A percentile compares a stretch with the other conserved stretches of the same genome.
Evolutionary conservation across 2,888 invertebrate genomes (phyloP).

Genomic region (Nebria brevicollis): DNA sequence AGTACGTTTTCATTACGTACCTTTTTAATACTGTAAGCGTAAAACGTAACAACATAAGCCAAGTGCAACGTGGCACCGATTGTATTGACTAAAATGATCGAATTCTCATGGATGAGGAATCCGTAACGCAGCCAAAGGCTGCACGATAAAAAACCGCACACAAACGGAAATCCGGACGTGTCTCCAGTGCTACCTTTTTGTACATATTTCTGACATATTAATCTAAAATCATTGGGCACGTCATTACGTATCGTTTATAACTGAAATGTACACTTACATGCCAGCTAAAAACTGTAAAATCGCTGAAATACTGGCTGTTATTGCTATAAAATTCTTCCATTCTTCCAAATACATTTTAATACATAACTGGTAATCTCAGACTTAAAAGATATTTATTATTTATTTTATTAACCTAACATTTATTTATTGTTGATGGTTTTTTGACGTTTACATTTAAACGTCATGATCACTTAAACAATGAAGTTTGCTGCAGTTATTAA

Average conservation of each 20-base stretch:
- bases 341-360: conserved; percentile 59
- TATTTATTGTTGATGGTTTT: conserved; percentile 28
- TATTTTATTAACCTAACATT: conserved; percentile 24
- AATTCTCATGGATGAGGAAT: conserved; percentile 74
- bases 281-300: conserved; percentile 87
- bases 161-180: conserved; percentile 79
- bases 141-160: conserved; percentile 80
- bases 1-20: conserved; percentile 54
- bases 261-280: conserved; percentile 71
- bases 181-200: conserved; percentile 80
- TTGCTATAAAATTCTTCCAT: conserved; percentile 64
- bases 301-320: conserved; percentile 79
- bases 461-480: not conserved
- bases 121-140: conserved; percentile 86
- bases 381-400: conserved; percentile 13
- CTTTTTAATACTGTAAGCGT: conserved; percentile 78
- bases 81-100: conserved; percentile 78
- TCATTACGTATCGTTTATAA: conserved; percentile 5
- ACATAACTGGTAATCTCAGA: conserved; percentile 39
- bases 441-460: conserved; percentile 13
- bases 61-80: conserved; percentile 79
- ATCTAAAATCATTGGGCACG: conserved; percentile 64
- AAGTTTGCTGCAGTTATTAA: not conserved
- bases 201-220: conserved; percentile 81
- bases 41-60: conserved; percentile 76